Base-by-base conservation (phyloP, 1,140 invertebrate genomes). In the Eufriesea mexicana region DNA sequence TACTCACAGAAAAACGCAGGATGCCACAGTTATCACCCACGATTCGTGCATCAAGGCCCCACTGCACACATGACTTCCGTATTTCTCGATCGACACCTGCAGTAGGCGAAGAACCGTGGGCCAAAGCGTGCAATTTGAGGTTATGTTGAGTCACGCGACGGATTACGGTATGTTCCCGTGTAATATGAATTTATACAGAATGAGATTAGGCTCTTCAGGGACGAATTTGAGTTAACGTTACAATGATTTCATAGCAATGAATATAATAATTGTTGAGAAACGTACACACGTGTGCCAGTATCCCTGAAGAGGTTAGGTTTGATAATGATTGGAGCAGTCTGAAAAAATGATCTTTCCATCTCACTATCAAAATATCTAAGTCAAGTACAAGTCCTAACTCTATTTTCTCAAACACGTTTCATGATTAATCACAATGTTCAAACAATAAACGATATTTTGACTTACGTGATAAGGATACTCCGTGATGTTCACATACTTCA, bases 11-110 rank as follows among this genome's bases (percentile, higher is more conserved):
- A 79, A 89, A 86, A 95, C 89, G 85, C 95, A 95, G 85, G 95
- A 95, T 8, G 94, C 95, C 10, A 92, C 94, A 2, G 95, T 95
- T 68, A 95, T 91, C 28, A 95, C 91, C 64, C 94, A 89, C 7
- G 93, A 90, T 35, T 90, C 93, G 80, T 94, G 94, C 18, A 95
- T 90, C n/a, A 95, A 82, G 2, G 95, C 93, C 4, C 95, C 95
- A 7, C 95, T 90, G 86, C 95, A 95, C 90, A 94, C 93, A 83
- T 95, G 95, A 45, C 83, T 54, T 0, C 88, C 79, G 0, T 76
- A 54, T 45, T 92, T 92, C 75, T 94, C 94, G 54, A 95, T 91
- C 6, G 95, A 95, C 51, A 93, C 86, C 89, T 95, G 87, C 71
- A 68, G 80, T 76, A 18, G 49, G 66, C 18, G 76, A 62, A 54